Percentiles rank a stretch among this genome's conserved stretches.
Conservation (phyloP, 2,113 vertebrate genomes). For the Dinomys branickii region DNA sequence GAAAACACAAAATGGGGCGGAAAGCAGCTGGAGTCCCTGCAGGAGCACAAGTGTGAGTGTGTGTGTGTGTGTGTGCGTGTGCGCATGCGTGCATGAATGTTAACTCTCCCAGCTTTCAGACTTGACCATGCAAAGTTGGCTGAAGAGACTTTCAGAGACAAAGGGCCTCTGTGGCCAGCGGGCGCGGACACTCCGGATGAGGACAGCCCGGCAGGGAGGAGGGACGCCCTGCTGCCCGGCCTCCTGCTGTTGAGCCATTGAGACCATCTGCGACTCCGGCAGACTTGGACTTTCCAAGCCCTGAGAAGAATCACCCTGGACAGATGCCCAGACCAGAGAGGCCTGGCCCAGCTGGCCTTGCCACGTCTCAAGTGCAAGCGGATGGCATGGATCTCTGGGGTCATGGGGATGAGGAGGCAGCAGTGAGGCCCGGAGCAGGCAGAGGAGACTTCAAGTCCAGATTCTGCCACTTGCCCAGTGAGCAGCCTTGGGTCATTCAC, state of each 20-base stretch:
- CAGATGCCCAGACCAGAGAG: conserved; percentile 58
- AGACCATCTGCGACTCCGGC: conserved; percentile 69
- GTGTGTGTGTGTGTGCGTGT: conserved; percentile 1
- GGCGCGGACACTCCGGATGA: conserved; percentile 51
- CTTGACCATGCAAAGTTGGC: conserved; percentile 77
- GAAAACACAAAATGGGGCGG: conserved; percentile 33
- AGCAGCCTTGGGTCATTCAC: background rate
- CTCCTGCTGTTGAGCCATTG: conserved; percentile 64
- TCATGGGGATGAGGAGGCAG: background rate
- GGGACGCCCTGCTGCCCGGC: conserved; percentile 70
- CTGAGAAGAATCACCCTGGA: conserved; percentile 71
- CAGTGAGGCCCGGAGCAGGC: background rate
- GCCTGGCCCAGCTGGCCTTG: conserved; percentile 64
- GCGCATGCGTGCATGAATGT: conserved; percentile 35
- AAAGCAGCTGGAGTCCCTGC: conserved; percentile 58
- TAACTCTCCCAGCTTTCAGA: conserved; percentile 70
- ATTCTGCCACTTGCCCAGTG: background rate
- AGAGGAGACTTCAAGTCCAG: background rate
- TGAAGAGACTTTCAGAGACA: conserved; percentile 62
- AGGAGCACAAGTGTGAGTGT: background rate
- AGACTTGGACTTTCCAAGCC: conserved; percentile 58
- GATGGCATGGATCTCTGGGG: conserved; percentile 53
- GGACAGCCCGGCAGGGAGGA: conserved; percentile 50
- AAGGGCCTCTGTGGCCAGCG: conserved; percentile 74
- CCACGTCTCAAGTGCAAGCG: conserved; percentile 66